Evolutionary conservation across 1,140 invertebrate species (phyloP).

Genomic region (Thaumatotibia leucotreta): DNA sequence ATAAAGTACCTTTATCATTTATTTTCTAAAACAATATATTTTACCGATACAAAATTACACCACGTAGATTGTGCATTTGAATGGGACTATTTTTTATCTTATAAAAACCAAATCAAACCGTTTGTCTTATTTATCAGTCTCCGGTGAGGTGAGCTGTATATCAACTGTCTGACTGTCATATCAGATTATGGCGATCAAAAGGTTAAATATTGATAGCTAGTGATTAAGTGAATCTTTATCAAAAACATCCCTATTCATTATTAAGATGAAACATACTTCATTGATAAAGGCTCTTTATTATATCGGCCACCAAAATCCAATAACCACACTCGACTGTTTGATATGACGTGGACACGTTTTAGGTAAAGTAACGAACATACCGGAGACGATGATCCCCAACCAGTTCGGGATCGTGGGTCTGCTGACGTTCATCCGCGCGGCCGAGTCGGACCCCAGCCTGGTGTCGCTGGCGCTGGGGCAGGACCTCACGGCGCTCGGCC

Average conservation of each 20-base stretch:
- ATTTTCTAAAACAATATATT: background rate
- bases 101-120: too few relatives aligned
- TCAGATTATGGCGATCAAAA: too few relatives aligned
- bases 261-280: too few relatives aligned
- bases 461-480: constrained; percentile 97
- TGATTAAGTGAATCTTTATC: too few relatives aligned
- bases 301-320: constrained; percentile 17
- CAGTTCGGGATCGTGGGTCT: constrained; percentile 99
- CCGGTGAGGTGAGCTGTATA: too few relatives aligned
- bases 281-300: constrained; percentile 20
- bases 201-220: too few relatives aligned
- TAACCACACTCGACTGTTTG: constrained; percentile 15
- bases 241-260: too few relatives aligned
- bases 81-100: too few relatives aligned
- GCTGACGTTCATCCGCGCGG: constrained; percentile 97
- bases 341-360: constrained; percentile 32
- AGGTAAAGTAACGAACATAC: constrained; percentile 98
- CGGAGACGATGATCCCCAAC: constrained; percentile 98
- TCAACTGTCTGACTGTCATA: too few relatives aligned
- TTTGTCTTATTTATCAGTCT: too few relatives aligned
- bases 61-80: too few relatives aligned
- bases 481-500: constrained; percentile 96
- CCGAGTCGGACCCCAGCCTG: constrained; percentile 97
- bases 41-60: background rate
- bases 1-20: constrained; percentile 25